Evolutionary conservation across 2,888 invertebrate genomes (phyloP), one percentile per base, ranked within the genome.

Genomic region (Rhyacophila evoluta): DNA sequence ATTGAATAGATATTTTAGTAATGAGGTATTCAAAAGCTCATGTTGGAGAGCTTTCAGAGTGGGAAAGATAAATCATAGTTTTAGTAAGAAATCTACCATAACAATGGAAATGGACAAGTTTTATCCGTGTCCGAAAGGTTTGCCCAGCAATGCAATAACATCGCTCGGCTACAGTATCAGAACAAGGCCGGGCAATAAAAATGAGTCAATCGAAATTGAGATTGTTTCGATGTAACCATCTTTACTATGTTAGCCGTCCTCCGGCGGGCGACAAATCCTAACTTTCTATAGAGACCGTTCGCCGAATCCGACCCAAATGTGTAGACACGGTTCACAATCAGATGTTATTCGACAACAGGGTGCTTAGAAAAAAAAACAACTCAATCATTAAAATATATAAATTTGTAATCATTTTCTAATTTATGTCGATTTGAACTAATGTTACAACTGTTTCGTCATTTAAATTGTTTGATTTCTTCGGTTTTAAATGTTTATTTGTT

Each of bases 251-350:
- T 25, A 10, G 55, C 11, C 10, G 10, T 55, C 8, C 8, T 55
- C 2, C 55, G 19, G 55, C 2, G 19, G 55, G 19, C 12, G 10
- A 55, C 15, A 19, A 55, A 55, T 55, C 19, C 55, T 55, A 25
- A 55, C 10, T 19, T 55, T 68, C 39, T 28, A 73, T 77, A 77
- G 73, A 77, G 69, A 15, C 39, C 77, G 77, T 68, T 39, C 73
- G 73, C 72, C 77, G 70, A 69, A 68, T 73, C 73, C 77, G 72
- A 73, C 77, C 77, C 71, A 73, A 77, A 73, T 73, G 19, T 68
- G 67, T 73, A 4, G 29, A 6, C 6, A 19, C 19, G 69, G 15
- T 37, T 55, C 77, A 72, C 55, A 73, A 77, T 77, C 77, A 77
- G 77, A 73, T 77, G 77, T 77, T 77, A 27, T 36, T 15, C 8